Evolutionary conservation across 2,113 vertebrate species (phyloP), one percentile per base, ranked within the genome.

Genomic region (Xiphias gladius): DNA sequence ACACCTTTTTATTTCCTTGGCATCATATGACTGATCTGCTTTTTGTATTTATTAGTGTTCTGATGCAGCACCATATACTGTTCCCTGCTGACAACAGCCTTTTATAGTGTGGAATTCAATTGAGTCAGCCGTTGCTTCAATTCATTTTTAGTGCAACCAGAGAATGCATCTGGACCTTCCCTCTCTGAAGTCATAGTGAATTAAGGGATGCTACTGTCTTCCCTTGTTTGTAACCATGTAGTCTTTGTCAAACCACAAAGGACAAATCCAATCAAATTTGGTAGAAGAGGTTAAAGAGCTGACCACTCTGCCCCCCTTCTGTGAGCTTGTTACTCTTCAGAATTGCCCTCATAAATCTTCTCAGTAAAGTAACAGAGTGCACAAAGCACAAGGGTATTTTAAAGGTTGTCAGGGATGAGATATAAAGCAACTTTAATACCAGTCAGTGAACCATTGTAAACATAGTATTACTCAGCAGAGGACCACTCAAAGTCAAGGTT

Each of bases 331-430:
- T 94, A 94, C 92, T 94, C 91, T 89, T 92, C 86, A 91, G 72
- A 95, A 94, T 94, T 95, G 91, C 88, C 88, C 86, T 86, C 92
- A 93, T 94, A 94, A 94, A 95, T 95, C 93, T 93, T 94, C 89
- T 82, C 77, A 76, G 82, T 84, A 89, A 89, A 92, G 93, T 90
- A 92, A 88, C 79, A 76, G 81, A 86, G 89, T 85, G 89, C 80
- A 90, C 81, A 73, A 81, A 86, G 87, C 84, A 66, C 91, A 94
- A 93, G 92, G 93, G 90, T 91, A 90, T 92, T 92, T 93, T 90
- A 91, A 90, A 93, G 91, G 91, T 94, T 92, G 92, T 93, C 93
- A 93, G 89, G 89, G 88, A 94, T 90, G 91, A 92, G 92, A 93
- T 89, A 90, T 93, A 93, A 93, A 93, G 91, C 91, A 83, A 89